These are phyloP conservation scores for Rhinogobius similis DNA, from an alignment of 2,113 vertebrate genomes.

Conservation along the genomic window DNA sequence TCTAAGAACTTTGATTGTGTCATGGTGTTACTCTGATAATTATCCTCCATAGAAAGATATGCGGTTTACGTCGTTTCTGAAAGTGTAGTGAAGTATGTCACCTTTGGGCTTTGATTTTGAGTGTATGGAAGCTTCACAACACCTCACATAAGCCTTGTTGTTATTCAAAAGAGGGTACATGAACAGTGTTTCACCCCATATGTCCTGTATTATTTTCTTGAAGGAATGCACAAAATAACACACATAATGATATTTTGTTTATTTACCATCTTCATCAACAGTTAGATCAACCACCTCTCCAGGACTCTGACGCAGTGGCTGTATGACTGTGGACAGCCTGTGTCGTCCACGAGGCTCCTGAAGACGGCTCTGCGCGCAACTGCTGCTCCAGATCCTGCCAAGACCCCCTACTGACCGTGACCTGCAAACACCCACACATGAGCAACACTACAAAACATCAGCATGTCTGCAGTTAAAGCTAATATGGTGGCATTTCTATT, in stretches of 20 bases:
- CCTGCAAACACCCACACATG: constrained; percentile 68
- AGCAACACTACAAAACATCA: not conserved
- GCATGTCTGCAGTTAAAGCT: not conserved
- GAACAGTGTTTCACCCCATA: constrained; percentile 63
- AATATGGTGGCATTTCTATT: not conserved
- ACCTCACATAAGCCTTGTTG: constrained; percentile 48
- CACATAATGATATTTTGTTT: constrained; percentile 27
- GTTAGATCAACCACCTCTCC: constrained; percentile 98
- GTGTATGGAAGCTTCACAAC: no score
- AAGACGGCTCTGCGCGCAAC: constrained; percentile 85
- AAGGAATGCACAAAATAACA: constrained; percentile 70
- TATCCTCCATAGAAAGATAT: no score
- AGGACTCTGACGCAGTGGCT: constrained; percentile 90
- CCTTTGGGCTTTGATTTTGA: not conserved
- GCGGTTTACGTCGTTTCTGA: no score
- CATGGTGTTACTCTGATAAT: no score
- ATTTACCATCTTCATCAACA: constrained; percentile 93
- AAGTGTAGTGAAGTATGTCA: no score
- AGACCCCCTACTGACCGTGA: constrained; percentile 88
- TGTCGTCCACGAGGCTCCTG: constrained; percentile 88
- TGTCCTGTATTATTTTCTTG: constrained; percentile 70
- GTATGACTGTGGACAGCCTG: constrained; percentile 94
- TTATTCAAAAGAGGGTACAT: constrained; percentile 53
- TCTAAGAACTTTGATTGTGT: no score
- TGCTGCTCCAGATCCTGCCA: constrained; percentile 87